A percentile compares a stretch with the other conserved stretches of the same genome.
phyloP scores from a whole-genome alignment of 2,888 invertebrate species.

The Andrena dorsata region DNA sequence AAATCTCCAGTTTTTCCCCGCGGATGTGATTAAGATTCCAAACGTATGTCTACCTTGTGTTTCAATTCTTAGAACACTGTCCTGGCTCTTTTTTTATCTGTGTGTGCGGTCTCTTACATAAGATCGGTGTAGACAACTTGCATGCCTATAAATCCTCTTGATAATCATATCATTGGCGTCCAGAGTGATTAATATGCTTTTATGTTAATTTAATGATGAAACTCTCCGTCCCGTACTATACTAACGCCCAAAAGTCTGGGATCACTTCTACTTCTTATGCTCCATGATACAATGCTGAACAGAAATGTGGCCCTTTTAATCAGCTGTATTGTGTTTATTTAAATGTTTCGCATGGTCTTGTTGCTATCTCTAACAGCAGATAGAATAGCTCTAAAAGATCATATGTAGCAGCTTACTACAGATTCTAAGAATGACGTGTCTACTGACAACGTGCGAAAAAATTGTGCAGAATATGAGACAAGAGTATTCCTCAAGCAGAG shows the following conservation, averaged over 20 bases:
- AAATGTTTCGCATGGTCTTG: neutral
- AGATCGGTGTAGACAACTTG: slow-evolving; percentile 3
- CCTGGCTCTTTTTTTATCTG: slow-evolving; percentile 48
- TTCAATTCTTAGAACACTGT: slow-evolving; percentile 73
- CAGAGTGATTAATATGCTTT: neutral
- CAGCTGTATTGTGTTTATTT: neutral
- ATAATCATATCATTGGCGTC: slow-evolving; percentile 20
- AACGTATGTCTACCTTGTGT: slow-evolving; percentile 67
- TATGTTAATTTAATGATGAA: neutral
- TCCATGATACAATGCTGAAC: neutral
- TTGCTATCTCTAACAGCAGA: neutral
- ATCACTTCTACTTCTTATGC: neutral
- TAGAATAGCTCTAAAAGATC: neutral
- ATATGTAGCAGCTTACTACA: neutral
- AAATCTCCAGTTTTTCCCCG: slow-evolving; percentile 67
- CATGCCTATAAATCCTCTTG: neutral
- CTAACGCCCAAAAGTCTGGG: neutral
- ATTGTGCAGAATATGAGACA: neutral
- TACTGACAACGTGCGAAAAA: neutral
- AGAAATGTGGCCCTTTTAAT: neutral
- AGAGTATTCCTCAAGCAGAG: neutral
- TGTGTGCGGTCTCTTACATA: slow-evolving; percentile 25
- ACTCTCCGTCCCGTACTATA: neutral
- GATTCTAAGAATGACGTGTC: neutral
- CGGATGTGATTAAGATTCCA: slow-evolving; percentile 75